Evolutionary conservation across 2,888 invertebrate species (phyloP).

Genomic region (Yponomeuta evonymella): DNA sequence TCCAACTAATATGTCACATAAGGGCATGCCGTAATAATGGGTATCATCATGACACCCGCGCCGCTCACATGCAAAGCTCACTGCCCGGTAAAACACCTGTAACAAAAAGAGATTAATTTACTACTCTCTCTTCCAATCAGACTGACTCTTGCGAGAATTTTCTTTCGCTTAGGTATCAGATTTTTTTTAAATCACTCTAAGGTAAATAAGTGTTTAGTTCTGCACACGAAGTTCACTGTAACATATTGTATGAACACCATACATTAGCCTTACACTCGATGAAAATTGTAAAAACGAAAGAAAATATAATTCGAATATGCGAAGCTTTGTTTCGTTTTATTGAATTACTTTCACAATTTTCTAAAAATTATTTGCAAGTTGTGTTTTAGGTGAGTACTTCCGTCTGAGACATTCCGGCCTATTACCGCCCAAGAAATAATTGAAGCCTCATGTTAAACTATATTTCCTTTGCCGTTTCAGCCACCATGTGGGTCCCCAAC

Average conservation of each 20-base stretch:
- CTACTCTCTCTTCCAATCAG: conserved; percentile 36
- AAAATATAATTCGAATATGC: conserved; percentile 13
- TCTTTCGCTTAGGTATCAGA: not conserved
- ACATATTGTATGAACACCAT: conserved; percentile 10
- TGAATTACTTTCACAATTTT: not conserved
- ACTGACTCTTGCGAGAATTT: conserved; percentile 40
- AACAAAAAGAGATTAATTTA: not conserved
- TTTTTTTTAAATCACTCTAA: conserved; percentile 3
- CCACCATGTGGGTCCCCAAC: conserved; percentile 62
- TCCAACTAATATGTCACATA: not conserved
- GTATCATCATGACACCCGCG: not conserved
- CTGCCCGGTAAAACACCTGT: not conserved
- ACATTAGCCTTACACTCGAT: conserved; percentile 15
- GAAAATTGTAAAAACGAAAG: conserved; percentile 11
- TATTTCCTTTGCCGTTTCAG: conserved; percentile 21
- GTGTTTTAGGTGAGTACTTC: not conserved
- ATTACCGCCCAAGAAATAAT: too few species aligned
- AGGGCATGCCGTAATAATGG: not conserved
- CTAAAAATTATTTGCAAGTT: not conserved
- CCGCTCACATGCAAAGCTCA: not conserved
- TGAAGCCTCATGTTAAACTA: not conserved
- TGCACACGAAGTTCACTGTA: conserved; percentile 3
- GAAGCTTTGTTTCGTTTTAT: not conserved
- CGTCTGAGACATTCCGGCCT: too few species aligned
- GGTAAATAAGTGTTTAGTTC: conserved; percentile 11